A percentile compares a stretch with the other conserved stretches of the same genome.
These are phyloP conservation scores for Acanthurus leucopareius DNA, from an alignment of 2,797 vertebrate genomes.

Conservation along the genomic window DNA sequence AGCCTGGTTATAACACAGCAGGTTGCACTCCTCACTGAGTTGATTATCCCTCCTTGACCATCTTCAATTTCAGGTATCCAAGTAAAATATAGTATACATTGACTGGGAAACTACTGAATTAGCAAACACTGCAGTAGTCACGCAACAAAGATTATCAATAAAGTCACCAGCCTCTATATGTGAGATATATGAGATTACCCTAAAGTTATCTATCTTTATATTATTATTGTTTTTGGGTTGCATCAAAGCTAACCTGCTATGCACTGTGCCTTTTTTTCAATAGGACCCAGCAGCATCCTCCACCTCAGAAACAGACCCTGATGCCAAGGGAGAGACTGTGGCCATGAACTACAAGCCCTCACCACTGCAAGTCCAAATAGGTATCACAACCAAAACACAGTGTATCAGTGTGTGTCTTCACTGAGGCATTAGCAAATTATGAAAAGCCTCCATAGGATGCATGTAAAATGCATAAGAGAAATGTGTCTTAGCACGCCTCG, in stretches of 20 bases:
- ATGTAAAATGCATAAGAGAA: background rate
- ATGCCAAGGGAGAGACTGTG: constrained; percentile 92
- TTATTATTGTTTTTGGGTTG: background rate
- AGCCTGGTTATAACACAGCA: constrained; percentile 25
- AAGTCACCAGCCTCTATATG: background rate
- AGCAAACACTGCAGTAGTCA: constrained; percentile 10
- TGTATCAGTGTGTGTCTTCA: background rate
- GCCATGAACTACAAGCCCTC: constrained; percentile 98
- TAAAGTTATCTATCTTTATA: background rate
- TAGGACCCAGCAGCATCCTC: constrained; percentile 94
- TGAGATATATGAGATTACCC: background rate
- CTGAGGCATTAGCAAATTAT: background rate
- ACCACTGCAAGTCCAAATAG: constrained; percentile 96
- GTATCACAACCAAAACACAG: constrained; percentile 73
- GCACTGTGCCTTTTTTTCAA: constrained; percentile 33
- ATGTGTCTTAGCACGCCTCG: background rate
- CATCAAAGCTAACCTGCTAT: constrained; percentile 4
- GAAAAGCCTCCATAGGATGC: background rate
- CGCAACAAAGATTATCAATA: background rate
- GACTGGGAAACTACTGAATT: constrained; percentile 16
- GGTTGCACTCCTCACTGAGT: background rate
- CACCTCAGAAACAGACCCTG: constrained; percentile 91
- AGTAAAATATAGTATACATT: background rate
- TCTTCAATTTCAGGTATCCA: constrained; percentile 27
- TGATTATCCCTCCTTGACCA: constrained; percentile 16